Base-by-base conservation (phyloP, 2,113 vertebrate genomes). In the Hypomesus transpacificus region DNA sequence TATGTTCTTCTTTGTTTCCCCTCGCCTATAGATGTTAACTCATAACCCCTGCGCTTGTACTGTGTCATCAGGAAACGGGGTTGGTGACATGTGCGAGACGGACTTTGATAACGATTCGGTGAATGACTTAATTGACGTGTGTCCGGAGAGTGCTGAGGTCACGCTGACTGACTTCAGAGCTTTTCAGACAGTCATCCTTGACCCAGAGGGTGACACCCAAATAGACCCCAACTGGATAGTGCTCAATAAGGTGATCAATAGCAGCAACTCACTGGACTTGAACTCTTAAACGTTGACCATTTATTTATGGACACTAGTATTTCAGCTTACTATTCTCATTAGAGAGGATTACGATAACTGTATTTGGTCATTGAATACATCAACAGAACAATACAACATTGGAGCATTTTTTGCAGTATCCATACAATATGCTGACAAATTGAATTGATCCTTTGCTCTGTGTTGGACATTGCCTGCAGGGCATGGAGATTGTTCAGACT, bases 171-270 rank as follows among this genome's bases (percentile, higher is more conserved):
- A 96, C 86, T 96, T 96, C 89, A 89, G 95, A 57, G 93, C 95
- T 52, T 95, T 94, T 79, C 95, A 96, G 86, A 95, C 94, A 0
- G 93, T 95, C 28, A 92, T 95, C 68, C 82, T 96, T 73, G 95
- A 96, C 75, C 95, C 94, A 3, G 94, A 94, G 74, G 94, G 95
- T 0, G 95, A 95, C n/a, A 93, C 95, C 0, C 95, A 96, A 86
- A 96, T 95, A 2, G 94, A 96, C 82, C 95, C 95, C 71, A 95
- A 94, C 74, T 96, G 95, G 95, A 91, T 96, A 60, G 95, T 96
- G 67, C 85, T 96, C 59, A 96, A 96, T 79, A 92, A 94, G 91
- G 95, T 93, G 82, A 91, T 39, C 51, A 24, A n/a, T 17, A 0
- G 17, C n/a, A 46, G 17, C 31, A 34, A n/a, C 22, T 14, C 17